phyloP scores from a whole-genome alignment of 2,113 vertebrate genomes.

The Marmota flaviventris region DNA sequence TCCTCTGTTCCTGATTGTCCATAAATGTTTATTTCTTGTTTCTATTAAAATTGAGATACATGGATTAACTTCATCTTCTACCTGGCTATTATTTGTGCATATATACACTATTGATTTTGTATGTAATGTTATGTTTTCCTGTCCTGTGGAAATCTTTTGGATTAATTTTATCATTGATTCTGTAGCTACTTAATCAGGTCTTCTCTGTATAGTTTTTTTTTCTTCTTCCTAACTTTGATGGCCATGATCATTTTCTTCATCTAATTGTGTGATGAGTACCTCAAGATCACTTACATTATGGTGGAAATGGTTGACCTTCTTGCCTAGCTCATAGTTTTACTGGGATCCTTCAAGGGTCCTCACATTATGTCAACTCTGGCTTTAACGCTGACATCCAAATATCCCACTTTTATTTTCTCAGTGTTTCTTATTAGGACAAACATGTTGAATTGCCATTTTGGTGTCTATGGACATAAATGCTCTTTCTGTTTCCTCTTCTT shows the following conservation, averaged over 20 bases:
- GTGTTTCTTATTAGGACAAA: neutral
- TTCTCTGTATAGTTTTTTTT: neutral
- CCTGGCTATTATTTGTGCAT: neutral
- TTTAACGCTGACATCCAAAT: neutral
- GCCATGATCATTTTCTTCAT: neutral
- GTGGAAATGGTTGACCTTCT: too few relatives aligned
- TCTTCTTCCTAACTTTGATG: neutral
- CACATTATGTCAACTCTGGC: neutral
- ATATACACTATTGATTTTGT: neutral
- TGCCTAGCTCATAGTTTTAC: neutral
- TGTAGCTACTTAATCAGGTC: neutral
- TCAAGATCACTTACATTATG: neutral
- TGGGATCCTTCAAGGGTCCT: fast-evolving
- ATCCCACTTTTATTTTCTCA: neutral
- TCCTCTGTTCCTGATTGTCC: neutral
- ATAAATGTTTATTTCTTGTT: neutral
- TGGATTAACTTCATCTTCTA: neutral
- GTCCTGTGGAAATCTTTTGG: neutral
- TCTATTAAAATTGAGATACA: neutral
- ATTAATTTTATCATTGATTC: neutral
- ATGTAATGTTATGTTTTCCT: neutral
- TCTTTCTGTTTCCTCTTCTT: neutral
- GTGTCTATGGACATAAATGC: neutral
- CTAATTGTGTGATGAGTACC: neutral
- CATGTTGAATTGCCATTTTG: neutral